Percentiles rank a stretch among this genome's conserved stretches.
These are phyloP conservation scores for Porites lobata DNA, from an alignment of 92 coral and sea anemone species.

Conservation along the genomic window DNA sequence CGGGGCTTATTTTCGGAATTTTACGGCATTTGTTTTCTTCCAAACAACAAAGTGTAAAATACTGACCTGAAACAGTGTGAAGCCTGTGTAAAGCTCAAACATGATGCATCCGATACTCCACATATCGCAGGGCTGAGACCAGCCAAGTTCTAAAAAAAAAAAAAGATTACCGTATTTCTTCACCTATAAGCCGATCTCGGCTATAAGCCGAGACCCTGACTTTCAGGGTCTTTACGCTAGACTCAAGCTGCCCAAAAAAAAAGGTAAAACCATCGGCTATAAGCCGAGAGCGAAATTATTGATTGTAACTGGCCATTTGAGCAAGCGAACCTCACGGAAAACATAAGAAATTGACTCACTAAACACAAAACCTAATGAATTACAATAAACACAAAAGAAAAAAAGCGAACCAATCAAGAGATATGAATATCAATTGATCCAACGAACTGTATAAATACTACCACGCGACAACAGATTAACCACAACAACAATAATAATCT, in stretches of 20 bases:
- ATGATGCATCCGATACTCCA: conserved; percentile 98
- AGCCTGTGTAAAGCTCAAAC: conserved; percentile 98
- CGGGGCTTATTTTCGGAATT: too few species aligned
- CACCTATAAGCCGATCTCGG: background rate
- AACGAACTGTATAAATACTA: background rate
- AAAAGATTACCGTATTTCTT: too few species aligned
- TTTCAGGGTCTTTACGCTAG: conserved; percentile 13
- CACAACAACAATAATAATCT: too few species aligned
- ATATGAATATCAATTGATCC: background rate
- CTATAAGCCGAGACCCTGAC: conserved; percentile 21
- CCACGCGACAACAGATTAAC: too few species aligned
- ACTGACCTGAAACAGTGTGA: conserved; percentile 96
- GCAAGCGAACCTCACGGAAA: too few species aligned
- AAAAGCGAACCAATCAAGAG: too few species aligned
- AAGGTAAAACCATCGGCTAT: background rate
- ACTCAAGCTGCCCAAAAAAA: conserved; percentile 18
- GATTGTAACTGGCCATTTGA: too few species aligned
- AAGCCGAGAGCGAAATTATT: too few species aligned
- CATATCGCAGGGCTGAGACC: conserved; percentile 94
- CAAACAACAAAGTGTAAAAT: too few species aligned
- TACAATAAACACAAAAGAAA: too few species aligned
- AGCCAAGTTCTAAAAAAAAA: conserved; percentile 83
- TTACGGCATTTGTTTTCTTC: background rate
- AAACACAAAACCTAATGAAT: too few species aligned
- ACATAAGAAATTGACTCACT: too few species aligned